These are phyloP conservation scores for Oncorhynchus nerka DNA, from an alignment of 2,113 vertebrate genomes.

Conservation along the genomic window DNA sequence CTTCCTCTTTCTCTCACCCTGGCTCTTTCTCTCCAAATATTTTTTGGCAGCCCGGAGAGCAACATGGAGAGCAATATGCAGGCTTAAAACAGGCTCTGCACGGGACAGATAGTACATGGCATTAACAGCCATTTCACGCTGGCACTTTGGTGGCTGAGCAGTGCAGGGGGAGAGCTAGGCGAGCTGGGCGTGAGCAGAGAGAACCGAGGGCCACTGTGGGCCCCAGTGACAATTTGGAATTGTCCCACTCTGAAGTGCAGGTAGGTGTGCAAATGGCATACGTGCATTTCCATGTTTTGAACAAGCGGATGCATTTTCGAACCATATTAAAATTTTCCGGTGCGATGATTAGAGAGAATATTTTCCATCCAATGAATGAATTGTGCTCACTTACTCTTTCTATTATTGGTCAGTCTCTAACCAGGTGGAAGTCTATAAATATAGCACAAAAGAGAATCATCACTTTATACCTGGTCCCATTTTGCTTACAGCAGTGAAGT, in stretches of 20 bases:
- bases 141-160: constrained; percentile 54
- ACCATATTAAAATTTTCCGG: constrained; percentile 34
- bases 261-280: constrained; percentile 78
- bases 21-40: constrained; percentile 6
- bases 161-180: constrained; percentile 54
- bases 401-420: background rate
- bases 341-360: constrained; percentile 39
- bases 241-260: constrained; percentile 76
- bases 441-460: no score
- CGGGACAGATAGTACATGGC: constrained; percentile 72
- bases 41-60: constrained; percentile 38
- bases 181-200: constrained; percentile 48
- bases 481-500: no score
- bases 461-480: background rate
- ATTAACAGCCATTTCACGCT: constrained; percentile 79
- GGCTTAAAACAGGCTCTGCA: constrained; percentile 73
- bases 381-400: background rate
- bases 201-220: constrained; percentile 32
- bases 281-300: constrained; percentile 62
- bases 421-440: background rate
- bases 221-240: constrained; percentile 69
- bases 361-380: constrained; percentile 6
- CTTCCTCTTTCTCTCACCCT: background rate
- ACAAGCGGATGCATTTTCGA: constrained; percentile 48
- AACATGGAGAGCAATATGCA: constrained; percentile 46